Evolutionary conservation across 2,113 vertebrate species (phyloP), one percentile per base, ranked within the genome.

Genomic region (Copsychus sechellarum): DNA sequence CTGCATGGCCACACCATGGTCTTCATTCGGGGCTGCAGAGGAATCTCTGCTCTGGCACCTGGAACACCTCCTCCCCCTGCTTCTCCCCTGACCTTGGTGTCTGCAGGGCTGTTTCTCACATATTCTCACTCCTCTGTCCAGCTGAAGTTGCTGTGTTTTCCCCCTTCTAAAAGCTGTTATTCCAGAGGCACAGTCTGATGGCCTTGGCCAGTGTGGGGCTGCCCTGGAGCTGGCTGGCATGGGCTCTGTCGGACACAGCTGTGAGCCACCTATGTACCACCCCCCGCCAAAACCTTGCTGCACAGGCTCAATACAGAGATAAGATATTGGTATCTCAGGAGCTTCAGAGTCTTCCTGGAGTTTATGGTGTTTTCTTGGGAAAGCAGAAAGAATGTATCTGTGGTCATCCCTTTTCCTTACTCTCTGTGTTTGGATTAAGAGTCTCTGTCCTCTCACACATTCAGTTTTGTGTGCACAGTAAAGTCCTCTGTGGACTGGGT

Each of bases 181-280:
- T 50, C 18, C n/a, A 36, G 78, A 53, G 25, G 43, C 33, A 43
- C 20, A 53, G 11, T 42, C n/a, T 65, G 78, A 40, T 28, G 36
- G n/a, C 64, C n/a, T 64, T 64, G 50, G 64, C 50, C 48, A 65
- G 28, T 17, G 64, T 0, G 0, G 25, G 18, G 45, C 29, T 0
- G 0, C 40, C 14, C 51, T 53, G 57, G 71, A 58, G 33, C 50
- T 0, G 0, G 5, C 42, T 62, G 34, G 54, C 8, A 5, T n/a
- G 0, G 0, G 9, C 24, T 64, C 14, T 56, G 15, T 56, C 0
- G 6, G 48, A 38, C 11, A 24, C 29, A 57, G 62, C 15, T 7
- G 18, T 45, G 43, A 45, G 1, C 43, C 70, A 45, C 42, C 28
- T n/a, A 21, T 47, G 28, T 6, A 42, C 38, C 18, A 24, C 1